Conservation (phyloP, 2,888 invertebrate species). For the Ashinkailepas kermadecensis region DNA sequence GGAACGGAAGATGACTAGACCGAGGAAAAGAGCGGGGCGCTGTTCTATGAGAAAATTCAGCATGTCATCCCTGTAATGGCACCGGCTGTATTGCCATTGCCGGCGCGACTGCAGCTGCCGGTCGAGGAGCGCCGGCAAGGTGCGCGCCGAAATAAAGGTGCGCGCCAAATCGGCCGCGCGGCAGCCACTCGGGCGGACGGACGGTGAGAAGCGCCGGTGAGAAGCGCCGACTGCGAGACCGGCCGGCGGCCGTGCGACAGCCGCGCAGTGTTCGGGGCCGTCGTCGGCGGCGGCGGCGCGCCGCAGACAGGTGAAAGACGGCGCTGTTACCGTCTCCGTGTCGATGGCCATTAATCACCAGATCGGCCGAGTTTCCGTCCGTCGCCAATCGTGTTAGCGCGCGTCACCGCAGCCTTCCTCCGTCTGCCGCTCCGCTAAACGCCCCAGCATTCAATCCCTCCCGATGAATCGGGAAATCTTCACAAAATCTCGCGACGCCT, state of each 20-base stretch:
- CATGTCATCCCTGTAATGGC: slow-evolving; percentile 17
- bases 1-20: slow-evolving; percentile 8
- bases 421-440: not conserved
- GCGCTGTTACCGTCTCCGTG: not conserved
- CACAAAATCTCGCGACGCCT: not conserved
- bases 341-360: not conserved
- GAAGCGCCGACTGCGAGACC: not conserved
- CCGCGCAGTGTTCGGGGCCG: no score
- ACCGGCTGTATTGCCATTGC: slow-evolving; percentile 3
- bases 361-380: not conserved
- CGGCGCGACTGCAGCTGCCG: not conserved
- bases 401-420: not conserved
- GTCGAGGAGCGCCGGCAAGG: not conserved
- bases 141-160: not conserved
- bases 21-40: slow-evolving; percentile 2
- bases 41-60: slow-evolving; percentile 2
- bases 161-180: not conserved
- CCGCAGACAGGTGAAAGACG: not conserved
- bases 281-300: no score
- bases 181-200: not conserved
- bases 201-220: not conserved
- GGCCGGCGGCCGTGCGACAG: not conserved
- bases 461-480: slow-evolving; percentile 19
- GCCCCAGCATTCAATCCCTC: slow-evolving; percentile 8
- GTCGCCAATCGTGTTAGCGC: not conserved